These are phyloP conservation scores for Lacanobia wlatinum DNA, from an alignment of 2,888 invertebrate genomes.

Conservation along the genomic window DNA sequence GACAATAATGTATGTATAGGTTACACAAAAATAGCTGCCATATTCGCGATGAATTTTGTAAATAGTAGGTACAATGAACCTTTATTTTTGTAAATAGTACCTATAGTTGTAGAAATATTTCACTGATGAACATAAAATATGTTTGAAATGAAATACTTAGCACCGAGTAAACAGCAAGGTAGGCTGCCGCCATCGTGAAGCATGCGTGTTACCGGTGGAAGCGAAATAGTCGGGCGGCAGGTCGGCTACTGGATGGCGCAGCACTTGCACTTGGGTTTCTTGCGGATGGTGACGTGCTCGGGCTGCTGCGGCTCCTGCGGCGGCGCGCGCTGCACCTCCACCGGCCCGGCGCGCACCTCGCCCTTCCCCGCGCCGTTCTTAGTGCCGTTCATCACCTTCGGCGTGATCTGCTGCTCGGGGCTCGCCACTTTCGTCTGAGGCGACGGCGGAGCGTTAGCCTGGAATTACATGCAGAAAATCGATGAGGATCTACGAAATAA, in stretches of 20 bases:
- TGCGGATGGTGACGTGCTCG: constrained; percentile 97
- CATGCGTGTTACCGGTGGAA: constrained; percentile 79
- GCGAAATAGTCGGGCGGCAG: constrained; percentile 33
- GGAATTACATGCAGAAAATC: constrained; percentile 42
- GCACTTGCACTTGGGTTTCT: constrained; percentile 98
- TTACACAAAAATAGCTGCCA: constrained; percentile 71
- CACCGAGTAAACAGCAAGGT: constrained; percentile 84
- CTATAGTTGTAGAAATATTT: constrained; percentile 69
- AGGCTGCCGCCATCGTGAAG: constrained; percentile 69
- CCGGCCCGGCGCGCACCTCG: constrained; percentile 87
- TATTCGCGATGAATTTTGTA: constrained; percentile 70
- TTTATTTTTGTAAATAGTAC: constrained; percentile 68
- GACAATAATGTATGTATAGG: constrained; percentile 65
- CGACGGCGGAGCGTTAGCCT: constrained; percentile 84
- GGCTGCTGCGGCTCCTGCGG: constrained; percentile 95
- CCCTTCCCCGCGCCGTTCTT: constrained; percentile 86
- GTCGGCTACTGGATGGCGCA: constrained; percentile 96
- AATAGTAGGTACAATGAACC: constrained; percentile 73
- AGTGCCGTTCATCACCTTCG: constrained; percentile 87
- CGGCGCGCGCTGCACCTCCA: constrained; percentile 94
- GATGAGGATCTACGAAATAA: background rate
- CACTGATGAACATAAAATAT: constrained; percentile 67
- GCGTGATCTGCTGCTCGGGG: constrained; percentile 80
- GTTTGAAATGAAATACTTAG: constrained; percentile 78
- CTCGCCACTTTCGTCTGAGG: constrained; percentile 82